Evolutionary conservation across 2,797 vertebrate species (phyloP).

Genomic region (Buphagus erythrorhynchus): DNA sequence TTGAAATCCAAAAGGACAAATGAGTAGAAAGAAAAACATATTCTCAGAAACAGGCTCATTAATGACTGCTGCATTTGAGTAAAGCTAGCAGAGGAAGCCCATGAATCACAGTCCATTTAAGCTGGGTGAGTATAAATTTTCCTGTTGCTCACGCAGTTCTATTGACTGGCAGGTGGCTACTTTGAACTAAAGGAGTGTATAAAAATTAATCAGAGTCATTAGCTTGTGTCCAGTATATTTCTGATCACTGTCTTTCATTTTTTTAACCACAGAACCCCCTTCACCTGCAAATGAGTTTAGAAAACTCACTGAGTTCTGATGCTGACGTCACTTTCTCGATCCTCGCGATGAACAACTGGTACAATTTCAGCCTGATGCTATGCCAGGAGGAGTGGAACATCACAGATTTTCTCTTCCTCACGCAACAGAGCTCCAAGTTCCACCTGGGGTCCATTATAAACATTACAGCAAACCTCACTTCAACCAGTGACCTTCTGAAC

Average conservation of each 20-base stretch:
- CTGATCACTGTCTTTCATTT: constrained; percentile 69
- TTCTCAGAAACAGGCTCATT: background rate
- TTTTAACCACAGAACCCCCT: constrained; percentile 89
- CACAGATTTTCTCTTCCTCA: constrained; percentile 88
- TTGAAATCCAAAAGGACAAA: background rate
- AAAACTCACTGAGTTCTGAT: constrained; percentile 82
- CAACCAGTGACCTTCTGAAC: constrained; percentile 77
- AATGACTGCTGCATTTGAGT: background rate
- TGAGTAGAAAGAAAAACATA: background rate
- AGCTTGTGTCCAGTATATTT: background rate
- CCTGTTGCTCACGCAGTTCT: background rate
- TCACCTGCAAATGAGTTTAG: constrained; percentile 95
- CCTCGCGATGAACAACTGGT: constrained; percentile 95
- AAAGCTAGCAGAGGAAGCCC: background rate
- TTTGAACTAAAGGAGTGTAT: background rate
- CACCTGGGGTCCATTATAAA: constrained; percentile 90
- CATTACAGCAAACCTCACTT: constrained; percentile 81
- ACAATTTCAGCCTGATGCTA: constrained; percentile 92
- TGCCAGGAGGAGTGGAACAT: constrained; percentile 95
- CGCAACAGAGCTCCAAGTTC: constrained; percentile 91
- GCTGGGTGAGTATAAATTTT: background rate
- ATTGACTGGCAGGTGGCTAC: background rate
- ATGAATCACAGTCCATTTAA: background rate
- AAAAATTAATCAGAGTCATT: background rate
- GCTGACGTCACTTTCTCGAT: constrained; percentile 89